Base-by-base conservation (phyloP, 2,888 invertebrate genomes). In the Keiferia lycopersicella region DNA sequence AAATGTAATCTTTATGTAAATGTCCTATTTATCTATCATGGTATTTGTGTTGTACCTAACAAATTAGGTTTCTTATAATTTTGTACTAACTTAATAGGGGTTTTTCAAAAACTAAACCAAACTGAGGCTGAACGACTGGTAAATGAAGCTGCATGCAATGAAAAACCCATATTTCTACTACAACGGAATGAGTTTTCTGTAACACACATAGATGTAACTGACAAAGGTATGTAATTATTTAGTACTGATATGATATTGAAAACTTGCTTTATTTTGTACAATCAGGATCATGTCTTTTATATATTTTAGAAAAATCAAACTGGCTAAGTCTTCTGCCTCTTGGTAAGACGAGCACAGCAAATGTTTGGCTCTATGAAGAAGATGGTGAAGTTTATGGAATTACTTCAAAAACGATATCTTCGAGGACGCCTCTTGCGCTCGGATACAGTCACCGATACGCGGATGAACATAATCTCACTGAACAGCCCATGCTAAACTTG, bases 311-410 rank as follows among this genome's bases (percentile, higher is more conserved):
- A 70, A 86, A 85, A 78, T 80, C 84, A 14, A 87, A 86, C 67
- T 87, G 87, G 87, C 74, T 87, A 38, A 71, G 83, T 53, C 66
- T 87, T 18, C 63, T 87, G 10, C 81, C 82, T 0, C 68, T 86
- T 6, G 86, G 85, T 0, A 77, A 78, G 30, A 65, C 75, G 57
- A 67, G 57, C 12, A 73, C 83, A 0, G 82, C 86, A 2, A 87
- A 87, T 69, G 70, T 86, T 0, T 87, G 87, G 87, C 62, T 87
- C 6, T 81, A 82, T 69, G 80, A 86, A 69, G 82, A 85, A 45
- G 72, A 76, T 16, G 68, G 73, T 45, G 72, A 82, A 39, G 66
- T 87, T 14, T 87, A 76, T 71, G 82, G 75, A 0, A 68, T 86
- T 0, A 82, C 85, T 0, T 74, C 76, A 0, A 74, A 76, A 26